phyloP scores from a whole-genome alignment of 2,113 vertebrate genomes.

The Malurus elegans region DNA sequence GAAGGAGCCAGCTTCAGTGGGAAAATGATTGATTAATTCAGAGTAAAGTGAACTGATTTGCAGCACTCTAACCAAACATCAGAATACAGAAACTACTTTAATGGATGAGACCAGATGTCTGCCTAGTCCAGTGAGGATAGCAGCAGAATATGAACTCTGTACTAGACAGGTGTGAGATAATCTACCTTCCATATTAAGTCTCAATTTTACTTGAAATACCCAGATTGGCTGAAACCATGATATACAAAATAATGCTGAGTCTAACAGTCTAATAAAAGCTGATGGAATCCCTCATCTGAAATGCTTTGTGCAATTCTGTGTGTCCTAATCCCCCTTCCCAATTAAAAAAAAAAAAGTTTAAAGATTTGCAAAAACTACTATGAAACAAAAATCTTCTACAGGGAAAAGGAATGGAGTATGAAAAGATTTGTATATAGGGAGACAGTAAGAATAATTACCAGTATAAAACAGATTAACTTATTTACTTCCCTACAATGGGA shows the following conservation, averaged over 20 bases:
- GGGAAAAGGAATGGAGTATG: neutral
- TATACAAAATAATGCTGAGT: neutral
- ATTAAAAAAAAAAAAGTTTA: neutral
- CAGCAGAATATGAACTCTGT: neutral
- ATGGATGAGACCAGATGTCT: constrained; percentile 12
- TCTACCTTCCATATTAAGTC: neutral
- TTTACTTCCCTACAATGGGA: neutral
- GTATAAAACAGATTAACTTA: neutral
- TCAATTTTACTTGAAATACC: neutral
- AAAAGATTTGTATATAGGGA: neutral
- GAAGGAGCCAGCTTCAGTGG: neutral
- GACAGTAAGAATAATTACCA: neutral
- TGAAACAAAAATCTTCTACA: neutral
- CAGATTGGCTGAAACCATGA: neutral
- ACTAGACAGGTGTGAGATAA: neutral
- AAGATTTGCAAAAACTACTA: neutral
- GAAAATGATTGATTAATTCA: neutral
- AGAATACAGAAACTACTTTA: neutral
- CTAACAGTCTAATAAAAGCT: neutral
- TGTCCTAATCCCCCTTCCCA: neutral
- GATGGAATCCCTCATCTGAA: neutral
- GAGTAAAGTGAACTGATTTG: neutral
- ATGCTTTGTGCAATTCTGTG: neutral
- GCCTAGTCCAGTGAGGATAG: neutral
- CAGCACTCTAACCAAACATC: neutral